phyloP scores from a whole-genome alignment of 2,888 invertebrate genomes.

The Orthosia incerta region DNA sequence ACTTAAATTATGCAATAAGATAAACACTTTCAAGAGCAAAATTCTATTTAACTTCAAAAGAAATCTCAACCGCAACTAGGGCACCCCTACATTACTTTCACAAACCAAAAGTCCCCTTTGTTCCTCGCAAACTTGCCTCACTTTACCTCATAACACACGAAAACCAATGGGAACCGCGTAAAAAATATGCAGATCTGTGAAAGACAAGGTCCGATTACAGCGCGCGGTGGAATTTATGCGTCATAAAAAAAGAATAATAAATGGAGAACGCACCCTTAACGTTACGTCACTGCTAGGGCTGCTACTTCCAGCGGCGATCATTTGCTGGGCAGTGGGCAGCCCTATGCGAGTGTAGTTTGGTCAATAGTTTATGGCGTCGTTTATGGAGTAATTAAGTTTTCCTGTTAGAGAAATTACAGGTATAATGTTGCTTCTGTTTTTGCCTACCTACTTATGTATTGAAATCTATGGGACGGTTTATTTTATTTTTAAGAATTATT shows the following conservation, averaged over 20 bases:
- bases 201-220: constrained; percentile 71
- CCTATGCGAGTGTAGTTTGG: constrained; percentile 19
- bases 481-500: too few relatives aligned
- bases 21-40: constrained; percentile 7
- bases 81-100: constrained; percentile 28
- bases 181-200: constrained; percentile 73
- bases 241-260: constrained; percentile 76
- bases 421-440: not conserved
- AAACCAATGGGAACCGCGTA: constrained; percentile 60
- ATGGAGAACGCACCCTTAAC: constrained; percentile 67
- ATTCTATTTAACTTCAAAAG: not conserved
- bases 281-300: constrained; percentile 60
- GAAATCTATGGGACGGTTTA: too few relatives aligned
- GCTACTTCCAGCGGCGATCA: constrained; percentile 34
- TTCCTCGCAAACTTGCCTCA: constrained; percentile 43
- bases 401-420: constrained; percentile 9
- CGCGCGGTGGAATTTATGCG: constrained; percentile 71
- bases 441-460: too few relatives aligned
- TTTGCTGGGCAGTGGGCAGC: constrained; percentile 40
- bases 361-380: constrained; percentile 30
- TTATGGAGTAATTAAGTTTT: constrained; percentile 19
- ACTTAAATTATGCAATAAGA: not conserved
- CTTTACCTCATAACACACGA: constrained; percentile 55
- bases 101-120: constrained; percentile 41
- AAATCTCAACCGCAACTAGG: not conserved